Evolutionary conservation across 2,797 vertebrate genomes (phyloP), one percentile per base, ranked within the genome.

Genomic region (Microctenopoma steveboyesi): DNA sequence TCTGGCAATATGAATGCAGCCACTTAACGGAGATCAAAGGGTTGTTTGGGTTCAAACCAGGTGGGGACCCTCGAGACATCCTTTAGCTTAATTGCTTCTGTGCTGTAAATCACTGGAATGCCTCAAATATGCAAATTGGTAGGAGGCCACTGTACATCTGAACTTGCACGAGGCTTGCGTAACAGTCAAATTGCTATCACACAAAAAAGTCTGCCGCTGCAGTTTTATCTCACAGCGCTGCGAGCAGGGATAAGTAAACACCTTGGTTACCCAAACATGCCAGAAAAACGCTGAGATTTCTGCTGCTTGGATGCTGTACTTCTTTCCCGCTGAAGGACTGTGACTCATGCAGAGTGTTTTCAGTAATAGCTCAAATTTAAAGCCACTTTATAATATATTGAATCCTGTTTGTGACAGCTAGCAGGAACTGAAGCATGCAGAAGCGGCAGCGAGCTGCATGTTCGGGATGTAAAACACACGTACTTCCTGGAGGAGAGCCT

Each of bases 71-170:
- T 89, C 70, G 72, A 92, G 86, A 91, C 77, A 73, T 70, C 79
- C 82, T 90, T 86, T 81, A 67, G 69, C 79, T 89, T 92, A 92
- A 93, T 93, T 92, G 90, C 89, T 67, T 86, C 82, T 64, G 12
- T 60, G 81, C 83, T 81, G 78, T 86, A 86, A 91, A 91, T 85
- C 84, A 71, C 69, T 48, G 71, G 51, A 87, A 87, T 84, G 73
- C 73, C 70, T 90, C 73, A 68, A 84, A 91, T 88, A 92, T 93
- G 89, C 80, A 89, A 89, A 92, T 91, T 51, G 28, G 40, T 14
- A 47, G 2, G 15, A 78, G 68, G 65, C 72, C 72, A 64, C 30
- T 51, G 60, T 50, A 57, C 64, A 71, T 74, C 58, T 71, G 62
- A 76, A 75, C 72, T 67, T 78, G 65, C 49, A 64, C 25, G 58